phyloP scores from a whole-genome alignment of 1,140 invertebrate genomes.

The Leptopilina boulardi region DNA sequence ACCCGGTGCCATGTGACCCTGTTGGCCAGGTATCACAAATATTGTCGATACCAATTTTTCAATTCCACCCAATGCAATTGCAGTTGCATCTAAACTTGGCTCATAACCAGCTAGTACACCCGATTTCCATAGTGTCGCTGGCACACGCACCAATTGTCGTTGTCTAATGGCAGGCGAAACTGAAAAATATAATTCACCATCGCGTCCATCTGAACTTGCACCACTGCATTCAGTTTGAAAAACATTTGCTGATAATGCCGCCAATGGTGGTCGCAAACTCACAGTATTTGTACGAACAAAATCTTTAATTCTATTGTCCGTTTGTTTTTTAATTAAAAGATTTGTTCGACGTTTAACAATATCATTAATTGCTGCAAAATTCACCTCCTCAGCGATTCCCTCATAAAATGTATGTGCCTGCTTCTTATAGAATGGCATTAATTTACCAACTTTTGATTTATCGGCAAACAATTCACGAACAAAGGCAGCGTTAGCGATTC shows the following conservation, averaged over 20 bases:
- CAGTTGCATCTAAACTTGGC: constrained; percentile 87
- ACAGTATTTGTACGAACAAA: constrained; percentile 85
- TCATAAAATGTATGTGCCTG: constrained; percentile 91
- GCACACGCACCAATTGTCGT: constrained; percentile 86
- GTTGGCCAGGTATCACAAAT: constrained; percentile 87
- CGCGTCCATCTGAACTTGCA: constrained; percentile 83
- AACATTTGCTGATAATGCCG: constrained; percentile 86
- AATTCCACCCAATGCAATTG: constrained; percentile 83
- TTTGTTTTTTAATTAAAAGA: constrained; percentile 86
- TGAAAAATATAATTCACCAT: constrained; percentile 90
- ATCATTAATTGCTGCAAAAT: constrained; percentile 87
- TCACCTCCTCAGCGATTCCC: constrained; percentile 88
- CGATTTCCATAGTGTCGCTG: constrained; percentile 85
- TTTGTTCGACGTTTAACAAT: constrained; percentile 86
- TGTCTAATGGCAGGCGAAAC: constrained; percentile 86
- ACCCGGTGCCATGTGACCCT: constrained; percentile 83
- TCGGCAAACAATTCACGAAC: constrained; percentile 88
- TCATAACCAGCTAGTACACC: constrained; percentile 89
- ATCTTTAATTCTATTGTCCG: constrained; percentile 84
- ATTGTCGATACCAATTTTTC: constrained; percentile 85
- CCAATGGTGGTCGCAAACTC: constrained; percentile 83
- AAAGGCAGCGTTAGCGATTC: constrained; percentile 85
- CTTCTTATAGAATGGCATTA: constrained; percentile 90
- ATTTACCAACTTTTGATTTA: constrained; percentile 82
- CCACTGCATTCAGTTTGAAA: constrained; percentile 88